These are phyloP conservation scores for Pelosia muscerda DNA, from an alignment of 2,888 invertebrate species.

Conservation along the genomic window DNA sequence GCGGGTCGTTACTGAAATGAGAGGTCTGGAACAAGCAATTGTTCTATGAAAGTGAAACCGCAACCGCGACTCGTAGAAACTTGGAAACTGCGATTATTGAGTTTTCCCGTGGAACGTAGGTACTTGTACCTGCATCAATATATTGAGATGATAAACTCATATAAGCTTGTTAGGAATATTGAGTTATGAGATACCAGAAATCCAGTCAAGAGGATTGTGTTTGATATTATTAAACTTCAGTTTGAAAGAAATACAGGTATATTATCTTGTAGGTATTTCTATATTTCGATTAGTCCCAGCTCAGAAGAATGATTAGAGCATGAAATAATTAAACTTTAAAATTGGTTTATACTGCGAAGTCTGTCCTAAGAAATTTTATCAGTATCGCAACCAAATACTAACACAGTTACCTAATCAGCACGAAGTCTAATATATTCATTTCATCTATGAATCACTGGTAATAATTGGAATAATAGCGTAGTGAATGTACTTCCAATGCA, in stretches of 20 bases:
- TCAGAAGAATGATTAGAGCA: background rate
- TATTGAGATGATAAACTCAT: slow-evolving; percentile 39
- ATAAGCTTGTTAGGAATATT: slow-evolving; percentile 22
- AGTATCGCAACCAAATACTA: too few relatives aligned
- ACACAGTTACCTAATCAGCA: too few relatives aligned
- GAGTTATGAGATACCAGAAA: slow-evolving; percentile 23
- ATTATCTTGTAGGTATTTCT: background rate
- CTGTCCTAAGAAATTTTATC: too few relatives aligned
- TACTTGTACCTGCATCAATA: slow-evolving; percentile 42
- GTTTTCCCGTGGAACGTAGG: slow-evolving; percentile 45
- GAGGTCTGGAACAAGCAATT: slow-evolving; percentile 3
- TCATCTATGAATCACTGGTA: background rate
- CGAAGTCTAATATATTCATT: background rate
- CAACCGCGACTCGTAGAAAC: slow-evolving; percentile 55
- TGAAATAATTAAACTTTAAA: too few relatives aligned
- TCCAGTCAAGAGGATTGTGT: slow-evolving; percentile 14
- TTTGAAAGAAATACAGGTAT: background rate
- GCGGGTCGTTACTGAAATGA: background rate
- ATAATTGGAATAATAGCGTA: background rate
- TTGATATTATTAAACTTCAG: slow-evolving; percentile 14
- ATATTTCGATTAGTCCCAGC: background rate
- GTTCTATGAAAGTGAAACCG: slow-evolving; percentile 27
- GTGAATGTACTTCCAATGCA: background rate
- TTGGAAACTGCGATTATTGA: slow-evolving; percentile 73
- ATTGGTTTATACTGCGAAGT: too few relatives aligned